These are phyloP conservation scores for Pantherophis alleghaniensis DNA, from an alignment of 2,797 vertebrate genomes.

Conservation along the genomic window DNA sequence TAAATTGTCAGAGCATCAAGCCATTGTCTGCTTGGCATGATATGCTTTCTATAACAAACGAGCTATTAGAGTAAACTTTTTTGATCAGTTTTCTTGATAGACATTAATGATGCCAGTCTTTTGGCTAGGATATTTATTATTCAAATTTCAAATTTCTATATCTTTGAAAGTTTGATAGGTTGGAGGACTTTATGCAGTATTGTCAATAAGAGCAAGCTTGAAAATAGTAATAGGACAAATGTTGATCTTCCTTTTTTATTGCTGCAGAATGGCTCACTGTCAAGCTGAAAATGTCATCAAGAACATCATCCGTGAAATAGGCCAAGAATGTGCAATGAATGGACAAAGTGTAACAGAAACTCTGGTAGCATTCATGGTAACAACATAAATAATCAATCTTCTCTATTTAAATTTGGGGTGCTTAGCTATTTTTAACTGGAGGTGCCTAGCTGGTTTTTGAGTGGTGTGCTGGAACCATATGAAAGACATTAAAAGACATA, in stretches of 20 bases:
- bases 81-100: neutral
- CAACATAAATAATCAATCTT: constrained; percentile 30
- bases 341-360: constrained; percentile 78
- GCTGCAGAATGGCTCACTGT: constrained; percentile 72
- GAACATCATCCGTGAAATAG: constrained; percentile 78
- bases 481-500: neutral
- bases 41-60: constrained; percentile 1
- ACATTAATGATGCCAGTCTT: neutral
- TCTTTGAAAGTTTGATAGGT: constrained; percentile 15
- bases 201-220: constrained; percentile 24
- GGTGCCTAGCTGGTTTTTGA: neutral
- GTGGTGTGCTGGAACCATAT: neutral
- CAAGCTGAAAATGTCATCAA: constrained; percentile 76
- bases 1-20: neutral
- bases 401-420: neutral
- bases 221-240: constrained; percentile 14
- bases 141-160: no score
- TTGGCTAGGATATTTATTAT: neutral
- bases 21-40: neutral
- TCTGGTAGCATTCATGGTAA: constrained; percentile 86
- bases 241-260: neutral
- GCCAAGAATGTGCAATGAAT: constrained; percentile 70
- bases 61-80: neutral
- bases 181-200: neutral
- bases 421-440: neutral